Conservation (phyloP, 2,797 vertebrate genomes). For the Hipposideros larvatus region DNA sequence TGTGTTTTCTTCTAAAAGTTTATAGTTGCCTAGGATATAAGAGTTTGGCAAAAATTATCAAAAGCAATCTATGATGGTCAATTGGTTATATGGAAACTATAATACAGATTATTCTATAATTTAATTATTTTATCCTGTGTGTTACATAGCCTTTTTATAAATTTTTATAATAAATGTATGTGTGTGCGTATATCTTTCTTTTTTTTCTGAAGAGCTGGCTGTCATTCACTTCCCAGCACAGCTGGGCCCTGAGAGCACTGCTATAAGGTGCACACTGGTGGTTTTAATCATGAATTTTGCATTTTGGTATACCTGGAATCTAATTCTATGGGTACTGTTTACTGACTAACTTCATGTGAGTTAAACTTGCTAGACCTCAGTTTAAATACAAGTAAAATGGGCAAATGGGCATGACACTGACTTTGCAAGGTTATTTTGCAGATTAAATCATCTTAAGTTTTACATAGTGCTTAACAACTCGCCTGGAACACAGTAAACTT, state of each 20-base stretch:
- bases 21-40: not conserved
- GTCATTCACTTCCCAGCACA: not conserved
- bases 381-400: slow-evolving; percentile 13
- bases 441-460: not conserved
- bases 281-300: not conserved
- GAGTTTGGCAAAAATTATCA: not conserved
- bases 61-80: not conserved
- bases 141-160: not conserved
- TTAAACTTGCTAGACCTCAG: not conserved
- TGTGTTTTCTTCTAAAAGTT: not conserved
- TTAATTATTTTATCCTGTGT: not conserved
- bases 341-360: not conserved
- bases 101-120: not conserved
- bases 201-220: not conserved
- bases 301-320: not conserved
- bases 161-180: not conserved
- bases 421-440: not conserved
- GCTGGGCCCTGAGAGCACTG: not conserved
- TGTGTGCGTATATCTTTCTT: not conserved
- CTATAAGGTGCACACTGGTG: not conserved
- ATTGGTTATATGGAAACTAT: not conserved
- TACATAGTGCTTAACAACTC: not conserved
- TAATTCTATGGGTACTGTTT: not conserved
- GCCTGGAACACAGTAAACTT: not conserved
- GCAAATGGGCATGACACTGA: not conserved